Percentiles rank a stretch among this genome's conserved stretches.
These are phyloP conservation scores for Pyrocoelia pectoralis DNA, from an alignment of 2,888 invertebrate genomes.

Conservation along the genomic window DNA sequence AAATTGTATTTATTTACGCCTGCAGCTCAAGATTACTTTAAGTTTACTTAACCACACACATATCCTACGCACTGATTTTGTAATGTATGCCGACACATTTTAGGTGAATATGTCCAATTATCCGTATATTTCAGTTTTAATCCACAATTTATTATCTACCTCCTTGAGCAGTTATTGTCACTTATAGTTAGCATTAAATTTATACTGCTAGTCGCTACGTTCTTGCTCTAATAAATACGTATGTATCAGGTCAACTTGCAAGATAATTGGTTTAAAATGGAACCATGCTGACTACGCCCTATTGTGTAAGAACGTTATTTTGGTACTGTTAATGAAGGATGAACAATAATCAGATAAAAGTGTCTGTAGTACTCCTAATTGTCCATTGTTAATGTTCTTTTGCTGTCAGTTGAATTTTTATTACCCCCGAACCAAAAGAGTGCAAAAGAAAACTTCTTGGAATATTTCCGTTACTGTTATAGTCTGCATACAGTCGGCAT, in stretches of 20 bases:
- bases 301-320: not conserved
- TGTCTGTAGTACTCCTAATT: not conserved
- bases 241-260: not conserved
- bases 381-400: not conserved
- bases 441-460: not conserved
- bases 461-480: not conserved
- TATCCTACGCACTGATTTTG: not conserved
- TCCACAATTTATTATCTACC: not conserved
- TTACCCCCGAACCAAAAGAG: not conserved
- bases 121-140: not conserved
- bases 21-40: too few species aligned
- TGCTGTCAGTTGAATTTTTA: not conserved
- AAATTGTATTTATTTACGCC: too few species aligned
- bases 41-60: too few species aligned
- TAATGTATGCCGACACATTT: not conserved
- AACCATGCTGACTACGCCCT: not conserved
- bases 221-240: constrained; percentile 1
- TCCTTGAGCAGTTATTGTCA: not conserved
- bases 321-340: not conserved
- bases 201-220: not conserved
- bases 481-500: not conserved
- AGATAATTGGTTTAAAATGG: constrained; percentile 1
- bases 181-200: not conserved
- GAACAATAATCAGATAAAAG: not conserved
- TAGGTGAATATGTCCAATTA: not conserved